phyloP scores from a whole-genome alignment of 2,797 vertebrate genomes.

The Pelochelys cantorii region DNA sequence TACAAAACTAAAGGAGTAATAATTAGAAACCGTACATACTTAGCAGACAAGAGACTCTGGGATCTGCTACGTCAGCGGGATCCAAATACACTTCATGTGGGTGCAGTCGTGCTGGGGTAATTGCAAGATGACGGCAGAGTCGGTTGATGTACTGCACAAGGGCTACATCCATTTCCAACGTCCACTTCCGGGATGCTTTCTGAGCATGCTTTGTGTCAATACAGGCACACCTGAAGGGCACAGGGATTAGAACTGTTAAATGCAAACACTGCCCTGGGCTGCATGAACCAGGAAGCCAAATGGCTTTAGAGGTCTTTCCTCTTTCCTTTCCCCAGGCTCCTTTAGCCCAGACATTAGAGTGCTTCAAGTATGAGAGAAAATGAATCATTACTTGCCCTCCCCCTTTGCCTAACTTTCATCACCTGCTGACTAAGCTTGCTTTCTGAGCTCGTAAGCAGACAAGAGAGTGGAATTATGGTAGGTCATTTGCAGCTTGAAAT shows the following conservation, averaged over 20 bases:
- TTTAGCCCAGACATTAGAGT: not conserved
- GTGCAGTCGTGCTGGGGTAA: conserved; percentile 94
- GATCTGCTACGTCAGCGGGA: conserved; percentile 88
- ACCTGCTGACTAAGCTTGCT: not conserved
- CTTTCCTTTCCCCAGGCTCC: not conserved
- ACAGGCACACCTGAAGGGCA: conserved; percentile 85
- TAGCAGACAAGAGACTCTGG: conserved; percentile 89
- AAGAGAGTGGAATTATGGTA: not conserved
- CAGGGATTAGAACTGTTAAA: not conserved
- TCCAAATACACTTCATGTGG: conserved; percentile 98
- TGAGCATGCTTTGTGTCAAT: conserved; percentile 94
- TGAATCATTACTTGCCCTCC: not conserved
- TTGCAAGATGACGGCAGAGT: conserved; percentile 95
- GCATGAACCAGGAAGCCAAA: accelerated
- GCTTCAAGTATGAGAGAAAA: not conserved
- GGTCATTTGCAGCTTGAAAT: not conserved
- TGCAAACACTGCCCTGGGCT: accelerated
- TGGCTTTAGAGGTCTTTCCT: not conserved
- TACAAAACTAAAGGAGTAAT: no score
- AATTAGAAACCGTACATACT: conserved; percentile 79
- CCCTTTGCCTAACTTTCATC: not conserved
- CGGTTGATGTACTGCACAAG: conserved; percentile 95
- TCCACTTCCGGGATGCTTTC: conserved; percentile 95
- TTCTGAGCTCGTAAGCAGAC: not conserved
- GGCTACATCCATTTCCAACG: conserved; percentile 95